A percentile compares a stretch with the other conserved stretches of the same genome.
phyloP scores from a whole-genome alignment of 2,888 invertebrate species.

The Ochlodes sylvanus region DNA sequence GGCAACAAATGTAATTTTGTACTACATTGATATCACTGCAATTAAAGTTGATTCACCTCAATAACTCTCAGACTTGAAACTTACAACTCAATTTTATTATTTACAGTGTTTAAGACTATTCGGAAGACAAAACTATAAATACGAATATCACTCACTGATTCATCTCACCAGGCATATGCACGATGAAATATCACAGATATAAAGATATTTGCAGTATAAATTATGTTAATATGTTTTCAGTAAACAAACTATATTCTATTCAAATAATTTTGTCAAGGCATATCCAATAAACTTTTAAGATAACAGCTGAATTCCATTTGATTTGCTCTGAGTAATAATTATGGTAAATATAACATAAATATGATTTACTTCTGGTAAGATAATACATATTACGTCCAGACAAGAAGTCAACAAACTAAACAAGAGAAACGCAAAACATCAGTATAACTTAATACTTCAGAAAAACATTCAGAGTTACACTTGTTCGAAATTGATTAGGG shows the following conservation, averaged over 20 bases:
- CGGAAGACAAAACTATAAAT: slow-evolving; percentile 52
- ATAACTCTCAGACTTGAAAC: slow-evolving; percentile 35
- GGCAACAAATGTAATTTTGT: slow-evolving; percentile 40
- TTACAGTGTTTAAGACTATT: slow-evolving; percentile 37
- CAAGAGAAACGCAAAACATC: slow-evolving; percentile 11
- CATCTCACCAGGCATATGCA: slow-evolving; percentile 46
- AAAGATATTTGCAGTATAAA: slow-evolving; percentile 43
- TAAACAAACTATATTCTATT: slow-evolving; percentile 1
- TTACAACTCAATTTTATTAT: slow-evolving; percentile 29
- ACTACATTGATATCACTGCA: slow-evolving; percentile 42
- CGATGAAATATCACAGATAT: slow-evolving; percentile 57
- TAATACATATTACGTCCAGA: not conserved
- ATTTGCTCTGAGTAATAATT: not conserved
- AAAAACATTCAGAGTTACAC: slow-evolving; percentile 13
- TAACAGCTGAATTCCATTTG: slow-evolving; percentile 13
- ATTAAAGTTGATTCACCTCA: slow-evolving; percentile 27
- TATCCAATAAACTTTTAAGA: not conserved
- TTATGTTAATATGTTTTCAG: slow-evolving; percentile 9
- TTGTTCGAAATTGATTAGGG: slow-evolving; percentile 1
- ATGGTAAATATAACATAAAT: slow-evolving; percentile 17
- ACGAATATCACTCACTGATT: slow-evolving; percentile 44
- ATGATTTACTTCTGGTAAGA: slow-evolving; percentile 11
- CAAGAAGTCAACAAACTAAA: slow-evolving; percentile 7
- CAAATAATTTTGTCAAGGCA: slow-evolving; percentile 14
- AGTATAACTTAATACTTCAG: slow-evolving; percentile 10